phyloP scores from a whole-genome alignment of 2,113 vertebrate species.

The cat (Felis catus) region F.catus_Fca126_mat1.0 CM031420.1:27933501-27934000 shows the following conservation, averaged over 20 bases:
- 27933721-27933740: neutral
- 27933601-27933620: neutral
- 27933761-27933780: neutral
- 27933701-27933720: neutral
- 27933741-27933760: neutral
- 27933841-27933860: neutral
- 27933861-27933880: neutral
- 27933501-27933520: neutral
- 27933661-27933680: neutral
- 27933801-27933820: neutral
- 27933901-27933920: neutral
- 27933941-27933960: neutral
- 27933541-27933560: neutral
- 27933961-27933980: neutral
- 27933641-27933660: neutral
- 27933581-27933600: neutral
- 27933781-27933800: neutral
- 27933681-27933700: neutral
- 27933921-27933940: neutral
- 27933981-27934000: neutral
- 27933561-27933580: neutral
- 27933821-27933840: neutral
- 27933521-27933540: neutral
- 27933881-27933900: neutral
- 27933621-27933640: neutral